Evolutionary conservation across 2,797 vertebrate genomes (phyloP), one percentile per base, ranked within the genome.

Genomic region (Xiphophorus birchmanni): DNA sequence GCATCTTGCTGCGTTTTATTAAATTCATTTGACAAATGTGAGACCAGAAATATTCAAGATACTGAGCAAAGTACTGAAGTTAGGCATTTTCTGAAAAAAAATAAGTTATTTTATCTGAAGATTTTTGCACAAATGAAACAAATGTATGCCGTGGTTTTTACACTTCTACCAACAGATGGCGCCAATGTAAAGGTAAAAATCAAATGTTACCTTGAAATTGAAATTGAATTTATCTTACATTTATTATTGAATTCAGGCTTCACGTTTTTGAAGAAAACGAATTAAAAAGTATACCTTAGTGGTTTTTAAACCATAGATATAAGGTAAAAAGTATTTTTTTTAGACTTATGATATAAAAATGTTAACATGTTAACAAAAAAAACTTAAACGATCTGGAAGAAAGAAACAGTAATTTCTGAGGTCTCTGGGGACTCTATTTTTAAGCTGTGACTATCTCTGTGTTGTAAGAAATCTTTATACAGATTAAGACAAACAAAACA

Each of bases 151-250:
- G 8, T 54, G 10, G 23, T 4, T 26, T 45, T 40, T 75, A 1
- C 21, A 17, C 0, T 76, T 67, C 17, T 50, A 8, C 86, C 91
- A 87, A 63, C 79, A 92, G 93, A 80, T 88, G 90, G 87, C 88
- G 29, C 26, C 79, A 81, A 2, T 69, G 60, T 50, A 17, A 81
- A 6, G 71, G 8, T 45, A n/a, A 13, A 45, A 72, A 3, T 71
- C 5, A n/a, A 52, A 26, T 3, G 1, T 44, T 3, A 15, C 26
- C 12, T 60, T 32, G 29, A 15, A 12, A 60, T 8, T 40, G 37
- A 40, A 67, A 60, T 17, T 40, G 21, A 23, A 67, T 40, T 67
- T 11, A 10, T 67, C 18, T 40, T 9, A 54, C 26, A 54, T 54
- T 23, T 10, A 26, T 52, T 2, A 52, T 54, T 54, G 2, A 54